These are phyloP conservation scores for Penaeus indicus DNA, from an alignment of 1,140 invertebrate species.

Conservation along the genomic window DNA sequence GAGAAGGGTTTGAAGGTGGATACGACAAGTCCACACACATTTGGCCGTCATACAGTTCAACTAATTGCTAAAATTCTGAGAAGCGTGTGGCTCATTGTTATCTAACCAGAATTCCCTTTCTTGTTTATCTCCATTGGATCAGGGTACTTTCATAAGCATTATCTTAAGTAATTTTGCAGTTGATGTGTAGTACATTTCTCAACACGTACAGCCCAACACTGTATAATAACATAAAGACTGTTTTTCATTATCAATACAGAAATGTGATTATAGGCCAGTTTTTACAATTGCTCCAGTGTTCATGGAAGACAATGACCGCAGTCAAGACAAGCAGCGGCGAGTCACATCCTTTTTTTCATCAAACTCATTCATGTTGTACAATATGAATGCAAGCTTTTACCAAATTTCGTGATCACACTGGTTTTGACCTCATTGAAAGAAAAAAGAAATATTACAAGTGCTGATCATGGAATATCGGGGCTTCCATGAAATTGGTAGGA, in stretches of 20 bases:
- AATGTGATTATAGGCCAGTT: conserved; percentile 63
- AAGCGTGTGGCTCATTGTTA: conserved; percentile 17
- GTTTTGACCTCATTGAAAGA: no score
- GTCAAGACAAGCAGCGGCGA: conserved; percentile 25
- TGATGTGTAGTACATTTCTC: conserved; percentile 57
- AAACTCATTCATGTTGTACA: conserved; percentile 24
- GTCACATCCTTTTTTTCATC: conserved; percentile 36
- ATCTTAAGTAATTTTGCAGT: conserved; percentile 62
- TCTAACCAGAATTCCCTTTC: conserved; percentile 30
- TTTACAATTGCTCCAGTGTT: conserved; percentile 53
- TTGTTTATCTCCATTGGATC: conserved; percentile 61
- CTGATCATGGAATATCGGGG: conserved; percentile 53
- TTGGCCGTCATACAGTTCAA: conserved; percentile 13
- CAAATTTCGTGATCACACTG: no score
- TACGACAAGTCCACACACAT: conserved; percentile 1
- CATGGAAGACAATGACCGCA: conserved; percentile 47
- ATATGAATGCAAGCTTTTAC: conserved; percentile 29
- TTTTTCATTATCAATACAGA: conserved; percentile 56
- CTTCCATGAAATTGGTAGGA: conserved; percentile 58
- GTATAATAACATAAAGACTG: conserved; percentile 48
- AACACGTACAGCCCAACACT: conserved; percentile 50
- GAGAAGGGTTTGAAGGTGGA: conserved; percentile 32
- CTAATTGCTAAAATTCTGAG: conserved; percentile 1
- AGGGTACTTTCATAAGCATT: conserved; percentile 63
- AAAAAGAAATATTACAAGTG: not conserved